phyloP scores from a whole-genome alignment of 1,140 invertebrate species.

The Pseudomyrmex pallidus region DNA sequence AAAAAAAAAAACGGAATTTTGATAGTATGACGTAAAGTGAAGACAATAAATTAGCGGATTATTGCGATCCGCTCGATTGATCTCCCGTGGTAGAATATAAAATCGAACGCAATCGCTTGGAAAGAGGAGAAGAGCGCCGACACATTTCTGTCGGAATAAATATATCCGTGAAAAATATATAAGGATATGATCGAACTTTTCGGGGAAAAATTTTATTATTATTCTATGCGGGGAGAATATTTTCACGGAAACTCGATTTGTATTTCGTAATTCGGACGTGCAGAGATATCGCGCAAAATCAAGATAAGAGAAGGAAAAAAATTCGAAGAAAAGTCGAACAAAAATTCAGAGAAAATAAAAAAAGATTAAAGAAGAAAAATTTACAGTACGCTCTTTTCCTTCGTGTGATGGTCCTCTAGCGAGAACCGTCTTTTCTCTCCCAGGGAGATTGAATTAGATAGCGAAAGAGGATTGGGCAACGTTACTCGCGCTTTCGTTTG shows the following conservation, averaged over 20 bases:
- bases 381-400: slow-evolving; percentile 16
- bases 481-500: slow-evolving; percentile 39
- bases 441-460: slow-evolving; percentile 38
- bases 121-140: not conserved
- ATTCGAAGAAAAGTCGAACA: no score
- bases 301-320: not conserved
- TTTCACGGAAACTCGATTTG: not conserved
- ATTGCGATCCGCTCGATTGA: slow-evolving; percentile 36
- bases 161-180: not conserved
- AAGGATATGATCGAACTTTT: not conserved
- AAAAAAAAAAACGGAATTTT: no score
- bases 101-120: slow-evolving; percentile 34
- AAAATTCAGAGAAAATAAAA: not conserved
- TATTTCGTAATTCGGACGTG: not conserved
- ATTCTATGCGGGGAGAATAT: not conserved
- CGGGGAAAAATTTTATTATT: not conserved
- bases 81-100: slow-evolving; percentile 25
- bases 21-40: not conserved
- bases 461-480: slow-evolving; percentile 57
- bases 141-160: not conserved
- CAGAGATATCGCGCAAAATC: not conserved
- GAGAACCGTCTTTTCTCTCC: not conserved
- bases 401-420: not conserved
- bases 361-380: not conserved
- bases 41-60: not conserved